A percentile compares a stretch with the other conserved stretches of the same genome.
Evolutionary conservation across 1,140 invertebrate genomes (phyloP).

Genomic region (Aricia agestis): DNA sequence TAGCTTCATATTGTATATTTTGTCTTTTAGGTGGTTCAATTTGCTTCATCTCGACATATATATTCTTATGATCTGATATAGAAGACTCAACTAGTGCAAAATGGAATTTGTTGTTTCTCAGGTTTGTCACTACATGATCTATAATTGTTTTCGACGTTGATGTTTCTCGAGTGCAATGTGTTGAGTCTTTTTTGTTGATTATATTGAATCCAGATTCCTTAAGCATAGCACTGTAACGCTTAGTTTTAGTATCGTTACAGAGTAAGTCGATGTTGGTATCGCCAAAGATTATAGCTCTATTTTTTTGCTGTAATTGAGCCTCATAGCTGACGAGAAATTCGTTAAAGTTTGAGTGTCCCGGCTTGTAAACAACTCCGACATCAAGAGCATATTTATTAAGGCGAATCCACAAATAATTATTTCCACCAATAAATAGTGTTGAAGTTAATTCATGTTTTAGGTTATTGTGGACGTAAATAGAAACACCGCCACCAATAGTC

Average conservation of each 20-base stretch:
- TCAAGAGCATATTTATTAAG: slow-evolving; percentile 20
- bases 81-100: slow-evolving; percentile 20
- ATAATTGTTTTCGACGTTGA: slow-evolving; percentile 16
- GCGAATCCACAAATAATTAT: slow-evolving; percentile 24
- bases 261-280: too few relatives aligned
- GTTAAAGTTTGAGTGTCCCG: too few relatives aligned
- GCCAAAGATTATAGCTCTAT: too few relatives aligned
- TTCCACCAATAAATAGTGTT: slow-evolving; percentile 16
- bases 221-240: too few relatives aligned
- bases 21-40: slow-evolving; percentile 16
- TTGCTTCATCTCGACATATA: slow-evolving; percentile 21
- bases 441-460: slow-evolving; percentile 16
- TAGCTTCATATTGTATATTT: slow-evolving; percentile 21
- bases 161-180: slow-evolving; percentile 21
- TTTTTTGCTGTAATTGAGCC: too few relatives aligned
- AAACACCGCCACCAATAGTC: slow-evolving; percentile 21
- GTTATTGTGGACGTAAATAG: slow-evolving; percentile 19
- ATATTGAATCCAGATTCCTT: slow-evolving; percentile 17
- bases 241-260: too few relatives aligned
- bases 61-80: slow-evolving; percentile 26
- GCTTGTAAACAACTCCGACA: slow-evolving; percentile 23
- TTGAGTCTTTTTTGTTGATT: slow-evolving; percentile 13
- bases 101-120: slow-evolving; percentile 21
- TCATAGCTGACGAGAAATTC: too few relatives aligned
- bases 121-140: slow-evolving; percentile 22